Evolutionary conservation across 2,113 vertebrate species (phyloP), one percentile per base, ranked within the genome.

Genomic region (Australoheros scitulus): DNA sequence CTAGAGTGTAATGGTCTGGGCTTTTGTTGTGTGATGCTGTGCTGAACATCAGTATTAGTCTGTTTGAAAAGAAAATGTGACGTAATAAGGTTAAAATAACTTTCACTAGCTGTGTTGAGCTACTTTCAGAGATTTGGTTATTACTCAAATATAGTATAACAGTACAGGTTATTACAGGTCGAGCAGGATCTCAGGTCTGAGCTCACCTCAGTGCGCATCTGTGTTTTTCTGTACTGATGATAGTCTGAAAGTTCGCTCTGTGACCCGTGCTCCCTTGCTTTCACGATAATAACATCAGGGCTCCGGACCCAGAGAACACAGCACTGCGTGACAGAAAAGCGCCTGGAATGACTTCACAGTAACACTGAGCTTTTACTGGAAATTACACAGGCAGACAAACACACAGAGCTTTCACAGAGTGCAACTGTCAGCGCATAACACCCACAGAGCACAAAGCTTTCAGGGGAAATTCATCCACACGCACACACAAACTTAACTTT

Each of bases 351-450:
- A 79, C 87, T 65, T 82, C 72, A 76, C 47, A 63, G 75, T 55
- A 84, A 79, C 64, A 72, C 56, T 5, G 55, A 52, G 84, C 90
- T 90, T 82, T 88, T 90, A 86, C 86, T 81, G 77, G 57, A 81
- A 83, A 89, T 88, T 22, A 64, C 79, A 74, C 20, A 24, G 41
- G 64, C 72, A 56, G 10, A 10, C 41, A 13, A n/a, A 32, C 70
- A 59, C 50, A n/a, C 57, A 76, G 34, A 64, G 77, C 61, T 79
- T 57, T 61, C 43, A 43, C n/a, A 79, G 32, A 38, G 61, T 29
- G 15, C 41, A 26, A 26, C 11, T 79, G 61, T 57, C 26, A 26
- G 47, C 26, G 41, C 41, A 41, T 32, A 61, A 60, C 41, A 56
- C 32, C 32, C 75, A 78, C 17, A 41, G 22, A 6, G 18, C 74